Evolutionary conservation across 1,140 invertebrate genomes (phyloP), one percentile per base, ranked within the genome.

Genomic region (Phortica variegata): DNA sequence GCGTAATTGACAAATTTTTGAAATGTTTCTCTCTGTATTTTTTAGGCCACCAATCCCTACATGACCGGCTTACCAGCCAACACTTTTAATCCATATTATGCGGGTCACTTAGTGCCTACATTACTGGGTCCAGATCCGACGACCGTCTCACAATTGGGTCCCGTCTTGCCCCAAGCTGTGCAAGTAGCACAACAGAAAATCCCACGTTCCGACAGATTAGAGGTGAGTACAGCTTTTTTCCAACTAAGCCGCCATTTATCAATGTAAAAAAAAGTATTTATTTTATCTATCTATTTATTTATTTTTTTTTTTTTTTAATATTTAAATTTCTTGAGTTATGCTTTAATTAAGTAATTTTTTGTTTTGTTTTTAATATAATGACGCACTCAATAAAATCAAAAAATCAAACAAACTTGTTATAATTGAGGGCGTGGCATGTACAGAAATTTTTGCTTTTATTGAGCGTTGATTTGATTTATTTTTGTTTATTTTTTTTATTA

Each of bases 191-290:
- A 90, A 81, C 91, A 95, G 82, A 96, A 96, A 83, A 84, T 95
- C 83, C 89, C 90, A 53, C 86, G 93, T 77, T 91, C 91, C 73
- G 93, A 96, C 81, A 85, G 94, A 82, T 87, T 96, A 80, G 93
- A 96, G 91, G 94, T 96, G 87, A 83, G 85, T 70, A 29, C 15
- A 31, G 31, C 10, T 23, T 29, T 7, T 32, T n/a, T 12, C 32
- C 18, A 5, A 15, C 17, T 18, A 3, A 21, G 26, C 12, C 26
- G 12, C 6, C 6, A 6, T 7, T 29, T 7, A 29, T 29, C 12
- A 29, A 29, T 6, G n/a, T n/a, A n/a, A n/a, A n/a, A n/a, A n/a
- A 29, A 7, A 29, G 6, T 6, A 29, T 29, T 29, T 7, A 6
- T 29, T 37, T 17, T 37, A n/a, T 4, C 3, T 20, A 34, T 21